phyloP scores from a whole-genome alignment of 1,140 invertebrate genomes.

The Parasteatoda tepidariorum region DNA sequence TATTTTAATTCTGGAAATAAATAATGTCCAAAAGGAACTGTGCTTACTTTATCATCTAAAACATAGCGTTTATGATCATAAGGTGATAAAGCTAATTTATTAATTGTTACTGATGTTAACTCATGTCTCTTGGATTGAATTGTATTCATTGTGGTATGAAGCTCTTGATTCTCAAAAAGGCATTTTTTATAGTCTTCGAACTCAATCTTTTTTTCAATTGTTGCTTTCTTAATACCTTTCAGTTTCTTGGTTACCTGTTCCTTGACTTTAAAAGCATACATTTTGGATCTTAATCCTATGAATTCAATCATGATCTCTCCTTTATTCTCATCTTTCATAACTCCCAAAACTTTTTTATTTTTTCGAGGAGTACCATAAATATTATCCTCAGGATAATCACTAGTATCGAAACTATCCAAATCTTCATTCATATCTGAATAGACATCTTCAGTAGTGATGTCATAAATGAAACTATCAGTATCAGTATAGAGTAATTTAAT shows the following conservation, averaged over 20 bases:
- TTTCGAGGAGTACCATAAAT: slow-evolving; percentile 58
- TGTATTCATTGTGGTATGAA: no score
- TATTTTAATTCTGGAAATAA: no score
- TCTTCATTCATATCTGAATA: slow-evolving; percentile 57
- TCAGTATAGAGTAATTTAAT: background rate
- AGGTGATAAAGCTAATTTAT: no score
- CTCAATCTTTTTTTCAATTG: slow-evolving; percentile 33
- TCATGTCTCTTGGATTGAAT: no score
- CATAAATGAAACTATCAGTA: slow-evolving; percentile 55
- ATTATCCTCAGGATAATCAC: slow-evolving; percentile 61
- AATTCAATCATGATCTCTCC: slow-evolving; percentile 67
- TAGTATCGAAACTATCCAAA: slow-evolving; percentile 57
- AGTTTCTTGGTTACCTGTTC: slow-evolving; percentile 59
- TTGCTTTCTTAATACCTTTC: slow-evolving; percentile 62
- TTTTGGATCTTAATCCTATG: slow-evolving; percentile 69
- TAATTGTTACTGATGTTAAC: no score
- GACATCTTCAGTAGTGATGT: slow-evolving; percentile 59
- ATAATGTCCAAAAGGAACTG: no score
- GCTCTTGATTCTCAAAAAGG: no score
- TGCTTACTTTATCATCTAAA: no score
- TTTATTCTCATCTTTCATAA: slow-evolving; percentile 71
- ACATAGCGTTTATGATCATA: no score
- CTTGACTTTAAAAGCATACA: slow-evolving; percentile 64
- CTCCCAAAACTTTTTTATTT: slow-evolving; percentile 71
- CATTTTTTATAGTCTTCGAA: no score